A percentile compares a stretch with the other conserved stretches of the same genome.
These are phyloP conservation scores for Scolopax rusticola DNA, from an alignment of 2,797 vertebrate genomes.

Conservation along the genomic window DNA sequence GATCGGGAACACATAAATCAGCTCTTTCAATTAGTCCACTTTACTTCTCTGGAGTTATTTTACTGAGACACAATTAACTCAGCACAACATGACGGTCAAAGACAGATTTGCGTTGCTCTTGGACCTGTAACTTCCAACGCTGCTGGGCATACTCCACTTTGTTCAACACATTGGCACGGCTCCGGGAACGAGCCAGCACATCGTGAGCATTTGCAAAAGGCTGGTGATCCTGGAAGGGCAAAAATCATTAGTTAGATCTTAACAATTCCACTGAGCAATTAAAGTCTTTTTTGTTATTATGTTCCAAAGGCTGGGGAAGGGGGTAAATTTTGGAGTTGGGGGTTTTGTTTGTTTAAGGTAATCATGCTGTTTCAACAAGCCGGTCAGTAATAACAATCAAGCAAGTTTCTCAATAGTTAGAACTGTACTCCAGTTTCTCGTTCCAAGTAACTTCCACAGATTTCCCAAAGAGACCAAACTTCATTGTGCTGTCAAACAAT, in stretches of 20 bases:
- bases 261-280: background rate
- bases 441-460: background rate
- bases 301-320: rapidly evolving
- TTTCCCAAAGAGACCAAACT: background rate
- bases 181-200: constrained; percentile 92
- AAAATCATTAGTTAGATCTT: background rate
- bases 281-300: rapidly evolving
- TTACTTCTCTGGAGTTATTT: background rate
- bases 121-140: constrained; percentile 97
- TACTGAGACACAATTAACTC: constrained; percentile 84
- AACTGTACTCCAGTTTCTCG: background rate
- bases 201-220: constrained; percentile 96
- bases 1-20: constrained; percentile 54
- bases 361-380: background rate
- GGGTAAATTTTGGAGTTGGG: background rate
- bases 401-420: background rate
- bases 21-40: constrained; percentile 37
- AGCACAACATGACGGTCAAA: constrained; percentile 98
- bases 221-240: constrained; percentile 91
- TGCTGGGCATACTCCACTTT: constrained; percentile 98
- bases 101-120: constrained; percentile 97
- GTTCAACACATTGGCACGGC: constrained; percentile 94
- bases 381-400: background rate
- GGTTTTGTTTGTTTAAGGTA: background rate
- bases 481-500: background rate